Conservation (phyloP, 1,140 invertebrate species). For the Solenopsis fugax region DNA sequence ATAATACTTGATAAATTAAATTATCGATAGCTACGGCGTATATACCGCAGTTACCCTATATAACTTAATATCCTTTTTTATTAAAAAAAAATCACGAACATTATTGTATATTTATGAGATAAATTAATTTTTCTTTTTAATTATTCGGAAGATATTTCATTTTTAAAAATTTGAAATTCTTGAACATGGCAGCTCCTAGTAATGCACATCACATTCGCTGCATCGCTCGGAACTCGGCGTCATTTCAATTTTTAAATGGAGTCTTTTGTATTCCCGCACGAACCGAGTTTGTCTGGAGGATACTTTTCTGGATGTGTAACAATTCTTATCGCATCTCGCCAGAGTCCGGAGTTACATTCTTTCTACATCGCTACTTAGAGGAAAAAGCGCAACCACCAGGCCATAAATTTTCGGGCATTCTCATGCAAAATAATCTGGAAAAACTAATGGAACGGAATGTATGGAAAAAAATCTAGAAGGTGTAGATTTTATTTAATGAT, state of each 20-base stretch:
- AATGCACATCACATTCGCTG: not conserved
- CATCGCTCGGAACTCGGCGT: not conserved
- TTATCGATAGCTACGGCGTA: no score
- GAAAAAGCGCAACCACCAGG: not conserved
- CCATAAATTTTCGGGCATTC: constrained; percentile 45
- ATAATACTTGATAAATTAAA: no score
- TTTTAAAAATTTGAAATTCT: not conserved
- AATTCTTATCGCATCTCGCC: constrained; percentile 50
- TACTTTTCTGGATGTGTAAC: constrained; percentile 48
- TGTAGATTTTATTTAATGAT: not conserved
- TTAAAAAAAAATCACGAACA: not conserved
- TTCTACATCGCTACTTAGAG: not conserved
- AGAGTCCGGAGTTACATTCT: constrained; percentile 16
- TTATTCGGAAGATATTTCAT: not conserved
- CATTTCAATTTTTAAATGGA: constrained; percentile 50
- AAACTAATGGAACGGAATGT: not conserved
- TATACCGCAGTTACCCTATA: no score
- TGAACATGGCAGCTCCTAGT: not conserved
- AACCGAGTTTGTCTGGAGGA: not conserved
- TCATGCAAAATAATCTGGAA: constrained; percentile 31
- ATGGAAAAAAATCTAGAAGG: not conserved
- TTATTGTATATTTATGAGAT: not conserved
- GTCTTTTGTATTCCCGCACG: constrained; percentile 35
- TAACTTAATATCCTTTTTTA: not conserved
- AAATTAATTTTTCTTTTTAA: not conserved